phyloP scores from a whole-genome alignment of 2,888 invertebrate species.

The Lasioglossum lativentre region DNA sequence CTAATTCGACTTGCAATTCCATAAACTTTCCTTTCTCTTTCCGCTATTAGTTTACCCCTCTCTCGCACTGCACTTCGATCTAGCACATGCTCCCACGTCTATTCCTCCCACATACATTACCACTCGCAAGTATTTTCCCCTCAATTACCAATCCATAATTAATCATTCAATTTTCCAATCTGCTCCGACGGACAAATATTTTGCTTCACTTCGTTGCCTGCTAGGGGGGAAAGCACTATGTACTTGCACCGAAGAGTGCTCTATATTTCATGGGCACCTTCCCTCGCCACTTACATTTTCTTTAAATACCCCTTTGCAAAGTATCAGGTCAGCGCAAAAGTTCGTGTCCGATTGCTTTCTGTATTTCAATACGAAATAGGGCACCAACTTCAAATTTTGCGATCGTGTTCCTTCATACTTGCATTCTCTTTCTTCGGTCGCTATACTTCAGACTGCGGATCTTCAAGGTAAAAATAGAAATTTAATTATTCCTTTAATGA shows the following conservation, averaged over 20 bases:
- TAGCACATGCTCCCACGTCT: neutral
- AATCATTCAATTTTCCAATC: neutral
- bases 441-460: no score
- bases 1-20: neutral
- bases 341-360: no score
- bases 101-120: conserved; percentile 1
- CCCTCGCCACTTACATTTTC: neutral
- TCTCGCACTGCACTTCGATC: neutral
- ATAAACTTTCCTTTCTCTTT: neutral
- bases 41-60: neutral
- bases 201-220: neutral
- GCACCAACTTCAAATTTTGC: no score
- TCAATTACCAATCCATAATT: neutral
- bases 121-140: neutral
- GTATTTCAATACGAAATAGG: no score
- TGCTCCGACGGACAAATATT: neutral
- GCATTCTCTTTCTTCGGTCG: no score
- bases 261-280: neutral
- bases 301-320: no score
- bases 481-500: no score
- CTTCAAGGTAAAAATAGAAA: no score
- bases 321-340: no score
- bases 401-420: no score
- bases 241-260: neutral
- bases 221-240: neutral